Percentiles rank a stretch among this genome's conserved stretches.
Conservation (phyloP, 2,888 invertebrate genomes). For the Polietes domitor region DNA sequence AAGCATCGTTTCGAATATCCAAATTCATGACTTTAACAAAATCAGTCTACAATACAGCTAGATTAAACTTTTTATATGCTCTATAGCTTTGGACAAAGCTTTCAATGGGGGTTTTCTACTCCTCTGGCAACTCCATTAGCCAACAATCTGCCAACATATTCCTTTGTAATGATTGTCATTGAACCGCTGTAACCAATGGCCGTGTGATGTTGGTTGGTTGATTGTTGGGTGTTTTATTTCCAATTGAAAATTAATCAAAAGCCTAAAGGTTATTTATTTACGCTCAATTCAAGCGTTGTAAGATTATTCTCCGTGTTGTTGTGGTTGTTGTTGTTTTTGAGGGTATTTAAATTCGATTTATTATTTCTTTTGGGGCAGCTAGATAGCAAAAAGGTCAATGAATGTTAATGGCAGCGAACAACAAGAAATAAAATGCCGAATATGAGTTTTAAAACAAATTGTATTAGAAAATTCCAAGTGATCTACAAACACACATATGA, state of each 20-base stretch:
- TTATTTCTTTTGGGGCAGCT: background rate
- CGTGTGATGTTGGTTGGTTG: background rate
- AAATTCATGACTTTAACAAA: too few species aligned
- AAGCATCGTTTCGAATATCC: too few species aligned
- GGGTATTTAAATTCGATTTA: background rate
- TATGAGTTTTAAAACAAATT: too few species aligned
- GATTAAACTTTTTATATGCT: too few species aligned
- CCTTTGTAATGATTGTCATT: too few species aligned
- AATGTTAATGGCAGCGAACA: background rate
- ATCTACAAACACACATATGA: background rate
- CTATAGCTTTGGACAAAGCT: too few species aligned
- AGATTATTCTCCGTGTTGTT: background rate
- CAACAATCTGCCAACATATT: too few species aligned
- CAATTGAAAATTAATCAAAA: background rate
- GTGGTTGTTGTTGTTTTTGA: too few species aligned
- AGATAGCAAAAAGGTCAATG: background rate
- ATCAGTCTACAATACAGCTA: too few species aligned
- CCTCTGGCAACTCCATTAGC: too few species aligned
- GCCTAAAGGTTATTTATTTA: conserved; percentile 31
- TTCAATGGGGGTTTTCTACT: too few species aligned
- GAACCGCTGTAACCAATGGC: background rate
- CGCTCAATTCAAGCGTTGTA: background rate
- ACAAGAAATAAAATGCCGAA: background rate
- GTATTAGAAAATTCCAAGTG: too few species aligned
- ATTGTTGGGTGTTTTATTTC: background rate